Evolutionary conservation across 2,888 invertebrate species (phyloP), one percentile per base, ranked within the genome.

Genomic region (Arctia plantaginis): DNA sequence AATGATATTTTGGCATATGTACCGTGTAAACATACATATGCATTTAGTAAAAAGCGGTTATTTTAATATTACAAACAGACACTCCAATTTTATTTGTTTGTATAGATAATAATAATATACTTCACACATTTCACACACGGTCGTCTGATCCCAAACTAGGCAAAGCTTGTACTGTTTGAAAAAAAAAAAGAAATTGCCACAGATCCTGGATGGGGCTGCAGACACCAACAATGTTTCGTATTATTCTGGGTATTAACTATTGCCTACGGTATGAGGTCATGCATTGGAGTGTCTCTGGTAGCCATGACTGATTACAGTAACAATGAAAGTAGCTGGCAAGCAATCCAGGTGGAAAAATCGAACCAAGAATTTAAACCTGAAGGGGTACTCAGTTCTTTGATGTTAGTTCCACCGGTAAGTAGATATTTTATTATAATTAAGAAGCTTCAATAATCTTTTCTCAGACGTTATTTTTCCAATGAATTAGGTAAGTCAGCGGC

Each of bases 211-310:
- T 93, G 90, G 89, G 93, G 93, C 0, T 87, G 87, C 73, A 92
- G 97, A 68, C 97, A 97, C 84, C 90, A 96, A 62, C 97, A 97
- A 88, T 95, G 96, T 30, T 74, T 96, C 0, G 89, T 97, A 65
- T 89, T 97, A 70, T 96, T 97, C 82, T 85, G 96, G n/a, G 93
- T 96, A 3, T 90, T 97, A 30, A 92, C 96, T 1, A 94, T 96
- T 55, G 97, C 96, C 7, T 97, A 97, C 88, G 96, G 96, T 15
- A 95, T 97, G 91, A 91, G 97, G 76, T 94, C 97, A 0, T 96
- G 96, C 80, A 94, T 97, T 88, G 97, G 97, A 2, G 97, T 97
- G 0, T 96, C 96, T 0, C 91, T 97, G 39, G 97, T 97, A 0
- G 97, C 97, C 0, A 97, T 97, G 97, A 90, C 89, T 0, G 79